These are phyloP conservation scores for Vidua chalybeata DNA, from an alignment of 2,113 vertebrate species.

Conservation along the genomic window DNA sequence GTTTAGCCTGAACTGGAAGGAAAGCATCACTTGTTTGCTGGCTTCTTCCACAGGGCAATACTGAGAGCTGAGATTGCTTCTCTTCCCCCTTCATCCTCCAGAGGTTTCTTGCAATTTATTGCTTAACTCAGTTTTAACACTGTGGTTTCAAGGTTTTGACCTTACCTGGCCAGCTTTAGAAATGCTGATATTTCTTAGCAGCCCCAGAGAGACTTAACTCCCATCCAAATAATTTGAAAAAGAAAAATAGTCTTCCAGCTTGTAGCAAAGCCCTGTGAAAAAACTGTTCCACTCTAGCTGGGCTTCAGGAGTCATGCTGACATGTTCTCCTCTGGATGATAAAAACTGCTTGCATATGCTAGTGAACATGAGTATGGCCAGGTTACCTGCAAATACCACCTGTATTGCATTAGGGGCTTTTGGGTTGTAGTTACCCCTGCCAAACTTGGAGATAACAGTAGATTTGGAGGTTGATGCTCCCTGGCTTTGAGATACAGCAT, in stretches of 20 bases:
- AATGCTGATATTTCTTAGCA: neutral
- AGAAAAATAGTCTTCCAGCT: neutral
- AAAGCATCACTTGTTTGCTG: neutral
- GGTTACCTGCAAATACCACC: neutral
- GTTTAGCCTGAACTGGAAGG: neutral
- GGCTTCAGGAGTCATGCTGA: neutral
- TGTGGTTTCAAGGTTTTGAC: neutral
- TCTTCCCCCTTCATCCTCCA: neutral
- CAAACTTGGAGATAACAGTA: neutral
- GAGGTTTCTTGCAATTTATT: neutral
- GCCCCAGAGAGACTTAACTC: neutral
- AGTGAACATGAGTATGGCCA: rapidly evolving
- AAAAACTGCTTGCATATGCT: neutral
- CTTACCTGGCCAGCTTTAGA: neutral
- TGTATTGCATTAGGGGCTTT: neutral
- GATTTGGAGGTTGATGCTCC: neutral
- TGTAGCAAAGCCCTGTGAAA: neutral
- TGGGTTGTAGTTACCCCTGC: neutral
- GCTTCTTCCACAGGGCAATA: neutral
- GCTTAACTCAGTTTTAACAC: neutral
- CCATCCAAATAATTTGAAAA: neutral
- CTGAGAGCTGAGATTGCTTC: neutral
- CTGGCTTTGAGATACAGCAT: neutral
- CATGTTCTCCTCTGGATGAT: rapidly evolving
- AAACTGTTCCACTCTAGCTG: neutral